Conservation (phyloP, 2,888 invertebrate genomes). For the Stomorhina lunata region DNA sequence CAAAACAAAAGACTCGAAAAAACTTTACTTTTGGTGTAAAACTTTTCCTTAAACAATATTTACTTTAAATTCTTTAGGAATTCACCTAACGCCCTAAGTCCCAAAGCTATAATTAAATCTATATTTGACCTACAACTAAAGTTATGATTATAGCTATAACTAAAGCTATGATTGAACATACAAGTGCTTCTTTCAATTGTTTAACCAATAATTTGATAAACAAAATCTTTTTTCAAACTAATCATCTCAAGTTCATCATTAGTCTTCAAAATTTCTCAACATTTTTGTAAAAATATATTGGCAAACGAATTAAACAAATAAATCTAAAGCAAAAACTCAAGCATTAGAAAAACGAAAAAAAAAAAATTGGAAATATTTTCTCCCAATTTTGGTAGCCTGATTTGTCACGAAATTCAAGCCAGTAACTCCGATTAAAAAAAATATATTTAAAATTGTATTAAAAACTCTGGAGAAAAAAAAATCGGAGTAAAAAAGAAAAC, state of each 20-base stretch:
- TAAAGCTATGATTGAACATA: no score
- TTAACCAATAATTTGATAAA: background rate
- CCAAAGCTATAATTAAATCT: no score
- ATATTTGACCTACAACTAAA: no score
- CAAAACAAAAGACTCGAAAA: no score
- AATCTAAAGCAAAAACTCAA: slow-evolving; percentile 17
- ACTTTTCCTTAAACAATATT: no score
- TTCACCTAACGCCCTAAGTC: no score
- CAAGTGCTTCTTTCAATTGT: background rate
- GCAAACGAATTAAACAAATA: slow-evolving; percentile 29
- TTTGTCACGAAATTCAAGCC: slow-evolving; percentile 78
- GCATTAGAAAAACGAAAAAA: slow-evolving; percentile 5
- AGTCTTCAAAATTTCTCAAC: slow-evolving; percentile 8
- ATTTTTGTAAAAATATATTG: background rate
- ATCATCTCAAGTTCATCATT: slow-evolving; percentile 10
- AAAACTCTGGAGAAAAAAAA: slow-evolving; percentile 24
- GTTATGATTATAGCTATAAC: no score
- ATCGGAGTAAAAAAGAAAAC: slow-evolving; percentile 51
- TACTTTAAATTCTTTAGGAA: no score
- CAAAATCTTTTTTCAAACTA: background rate
- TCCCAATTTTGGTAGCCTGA: slow-evolving; percentile 79
- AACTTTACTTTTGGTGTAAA: no score
- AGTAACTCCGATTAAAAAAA: slow-evolving; percentile 47
- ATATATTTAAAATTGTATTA: no score
- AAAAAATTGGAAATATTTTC: slow-evolving; percentile 66